phyloP scores from a whole-genome alignment of 2,888 invertebrate genomes.

The Stenodema calcarata region DNA sequence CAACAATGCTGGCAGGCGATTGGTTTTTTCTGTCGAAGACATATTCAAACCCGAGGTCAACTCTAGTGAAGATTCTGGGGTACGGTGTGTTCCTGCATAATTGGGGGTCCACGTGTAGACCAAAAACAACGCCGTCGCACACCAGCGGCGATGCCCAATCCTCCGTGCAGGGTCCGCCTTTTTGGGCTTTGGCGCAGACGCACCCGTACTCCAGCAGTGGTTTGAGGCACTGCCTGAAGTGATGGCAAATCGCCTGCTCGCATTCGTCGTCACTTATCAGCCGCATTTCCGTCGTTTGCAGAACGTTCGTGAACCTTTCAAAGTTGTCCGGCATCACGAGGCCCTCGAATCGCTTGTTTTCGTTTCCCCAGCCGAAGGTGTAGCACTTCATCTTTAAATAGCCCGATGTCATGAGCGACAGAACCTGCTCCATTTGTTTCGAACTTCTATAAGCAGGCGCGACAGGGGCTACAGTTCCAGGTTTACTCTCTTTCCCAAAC shows the following conservation, averaged over 20 bases:
- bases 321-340: neutral
- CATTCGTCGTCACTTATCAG: neutral
- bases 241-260: neutral
- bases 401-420: neutral
- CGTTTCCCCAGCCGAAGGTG: neutral
- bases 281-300: neutral
- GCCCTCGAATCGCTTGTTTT: neutral
- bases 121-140: neutral
- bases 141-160: neutral
- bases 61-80: neutral
- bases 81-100: neutral
- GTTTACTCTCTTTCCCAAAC: neutral
- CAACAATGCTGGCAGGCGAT: neutral
- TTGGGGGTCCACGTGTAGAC: neutral
- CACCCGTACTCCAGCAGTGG: neutral
- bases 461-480: neutral
- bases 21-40: neutral
- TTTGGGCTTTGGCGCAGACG: neutral
- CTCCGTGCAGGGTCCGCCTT: neutral
- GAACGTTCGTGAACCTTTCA: neutral
- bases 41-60: neutral
- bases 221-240: neutral
- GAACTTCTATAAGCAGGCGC: neutral
- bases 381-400: neutral
- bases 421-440: neutral